A percentile compares a stretch with the other conserved stretches of the same genome.
These are phyloP conservation scores for Theristicus caerulescens DNA, from an alignment of 2,113 vertebrate genomes.

Conservation along the genomic window DNA sequence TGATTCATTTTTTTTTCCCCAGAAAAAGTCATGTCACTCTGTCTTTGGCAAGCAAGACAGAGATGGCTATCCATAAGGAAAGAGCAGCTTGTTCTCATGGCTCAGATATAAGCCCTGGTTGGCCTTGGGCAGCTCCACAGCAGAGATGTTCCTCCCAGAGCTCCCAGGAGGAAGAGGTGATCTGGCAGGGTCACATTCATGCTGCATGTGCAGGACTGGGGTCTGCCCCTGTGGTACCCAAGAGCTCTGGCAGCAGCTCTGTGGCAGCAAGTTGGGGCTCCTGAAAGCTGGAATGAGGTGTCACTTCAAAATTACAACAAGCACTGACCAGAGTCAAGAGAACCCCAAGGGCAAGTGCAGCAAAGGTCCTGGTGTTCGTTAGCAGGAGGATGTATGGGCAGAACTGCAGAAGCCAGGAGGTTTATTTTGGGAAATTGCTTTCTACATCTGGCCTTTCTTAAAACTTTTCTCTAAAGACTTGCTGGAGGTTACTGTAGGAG, in stretches of 20 bases:
- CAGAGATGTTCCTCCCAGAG: neutral
- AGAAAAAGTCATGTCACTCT: neutral
- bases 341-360: neutral
- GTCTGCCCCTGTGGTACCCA: neutral
- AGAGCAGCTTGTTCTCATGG: neutral
- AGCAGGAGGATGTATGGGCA: neutral
- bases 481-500: neutral
- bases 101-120: neutral
- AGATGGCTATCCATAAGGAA: neutral
- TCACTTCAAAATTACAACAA: neutral
- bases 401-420: neutral
- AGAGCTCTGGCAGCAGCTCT: neutral
- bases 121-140: neutral
- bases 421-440: neutral
- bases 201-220: neutral
- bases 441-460: neutral
- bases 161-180: neutral
- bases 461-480: neutral
- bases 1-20: neutral
- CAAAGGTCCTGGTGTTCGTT: rapidly evolving
- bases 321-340: neutral
- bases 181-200: neutral
- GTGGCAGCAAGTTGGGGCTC: neutral
- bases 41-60: rapidly evolving
- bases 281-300: neutral